Conservation (phyloP, 2,888 invertebrate species). For the Drosophila mayaguana region DNA sequence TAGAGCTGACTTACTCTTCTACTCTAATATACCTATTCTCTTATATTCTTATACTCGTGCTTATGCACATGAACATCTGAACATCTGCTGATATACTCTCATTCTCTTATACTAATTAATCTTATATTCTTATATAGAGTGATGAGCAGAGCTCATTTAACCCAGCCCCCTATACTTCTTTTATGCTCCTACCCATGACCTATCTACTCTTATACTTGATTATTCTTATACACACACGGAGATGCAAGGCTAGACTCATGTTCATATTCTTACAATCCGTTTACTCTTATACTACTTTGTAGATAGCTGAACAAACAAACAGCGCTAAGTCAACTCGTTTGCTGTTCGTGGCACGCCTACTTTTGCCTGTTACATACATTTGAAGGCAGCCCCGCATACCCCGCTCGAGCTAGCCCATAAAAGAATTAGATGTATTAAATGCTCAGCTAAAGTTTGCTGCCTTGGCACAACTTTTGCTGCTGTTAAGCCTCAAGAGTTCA, state of each 20-base stretch:
- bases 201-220: neutral
- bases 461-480: slow-evolving; percentile 4
- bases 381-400: neutral
- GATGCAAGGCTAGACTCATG: neutral
- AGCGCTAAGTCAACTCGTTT: too few relatives aligned
- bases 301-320: too few relatives aligned
- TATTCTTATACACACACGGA: neutral
- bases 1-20: neutral
- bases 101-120: too few relatives aligned
- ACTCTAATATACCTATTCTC: neutral
- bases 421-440: slow-evolving; percentile 6
- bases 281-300: too few relatives aligned
- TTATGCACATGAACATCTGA: neutral
- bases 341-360: neutral
- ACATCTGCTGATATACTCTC: too few relatives aligned
- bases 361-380: neutral
- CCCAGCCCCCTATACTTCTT: too few relatives aligned
- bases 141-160: neutral
- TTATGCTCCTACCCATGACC: too few relatives aligned
- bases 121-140: neutral
- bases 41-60: neutral
- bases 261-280: too few relatives aligned
- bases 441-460: neutral
- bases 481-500: slow-evolving; percentile 14
- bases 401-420: neutral